phyloP scores from a whole-genome alignment of 2,113 vertebrate genomes.

The Conger conger region DNA sequence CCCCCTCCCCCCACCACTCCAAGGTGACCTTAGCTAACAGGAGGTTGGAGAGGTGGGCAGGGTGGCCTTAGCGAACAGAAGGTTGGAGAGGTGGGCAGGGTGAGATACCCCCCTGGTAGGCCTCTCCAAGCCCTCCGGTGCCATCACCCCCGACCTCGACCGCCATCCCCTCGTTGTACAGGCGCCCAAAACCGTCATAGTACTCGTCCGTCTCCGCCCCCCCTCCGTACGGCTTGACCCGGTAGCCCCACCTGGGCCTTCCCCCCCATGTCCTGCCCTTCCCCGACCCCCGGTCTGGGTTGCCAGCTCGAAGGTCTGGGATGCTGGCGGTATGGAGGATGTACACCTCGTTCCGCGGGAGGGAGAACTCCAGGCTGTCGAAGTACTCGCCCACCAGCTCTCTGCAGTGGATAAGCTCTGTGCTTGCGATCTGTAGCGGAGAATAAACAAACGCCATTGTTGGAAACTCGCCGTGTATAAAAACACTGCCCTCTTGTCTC shows the following conservation, averaged over 20 bases:
- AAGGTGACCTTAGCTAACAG: constrained; percentile 31
- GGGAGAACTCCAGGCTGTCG: constrained; percentile 51
- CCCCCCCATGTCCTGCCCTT: not conserved
- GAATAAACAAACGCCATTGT: not conserved
- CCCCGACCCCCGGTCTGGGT: not conserved
- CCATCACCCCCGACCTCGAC: not conserved
- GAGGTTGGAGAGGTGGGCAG: constrained; percentile 59
- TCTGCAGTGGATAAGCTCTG: constrained; percentile 68
- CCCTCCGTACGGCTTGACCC: constrained; percentile 8
- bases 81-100: constrained; percentile 65
- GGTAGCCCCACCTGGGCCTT: not conserved
- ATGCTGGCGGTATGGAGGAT: constrained; percentile 53
- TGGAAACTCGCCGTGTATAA: not conserved
- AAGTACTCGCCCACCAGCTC: constrained; percentile 69
- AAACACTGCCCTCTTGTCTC: not conserved
- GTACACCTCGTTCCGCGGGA: constrained; percentile 57
- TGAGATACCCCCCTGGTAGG: constrained; percentile 39
- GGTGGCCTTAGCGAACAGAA: constrained; percentile 32
- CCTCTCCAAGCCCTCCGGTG: not conserved
- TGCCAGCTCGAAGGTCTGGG: constrained; percentile 15
- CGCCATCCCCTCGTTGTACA: constrained; percentile 55
- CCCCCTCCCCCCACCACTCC: not conserved
- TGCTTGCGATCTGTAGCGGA: constrained; percentile 56
- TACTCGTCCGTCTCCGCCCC: constrained; percentile 58
- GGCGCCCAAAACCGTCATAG: constrained; percentile 64